Evolutionary conservation across 1,140 invertebrate genomes (phyloP).

Genomic region (Samia ricini): DNA sequence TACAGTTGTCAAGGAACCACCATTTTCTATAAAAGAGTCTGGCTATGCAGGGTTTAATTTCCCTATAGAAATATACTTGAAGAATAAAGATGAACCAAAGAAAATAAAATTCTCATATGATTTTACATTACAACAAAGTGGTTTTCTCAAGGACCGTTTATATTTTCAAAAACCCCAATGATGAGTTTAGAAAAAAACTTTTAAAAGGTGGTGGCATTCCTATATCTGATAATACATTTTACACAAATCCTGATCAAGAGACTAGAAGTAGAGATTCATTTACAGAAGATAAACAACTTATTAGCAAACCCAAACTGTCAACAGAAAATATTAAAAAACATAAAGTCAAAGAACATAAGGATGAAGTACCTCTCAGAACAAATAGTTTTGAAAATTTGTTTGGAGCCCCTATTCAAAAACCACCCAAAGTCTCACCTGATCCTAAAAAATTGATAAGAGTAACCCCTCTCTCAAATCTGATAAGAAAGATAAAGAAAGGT

Average conservation of each 20-base stretch:
- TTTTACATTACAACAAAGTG: slow-evolving; percentile 86
- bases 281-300: slow-evolving; percentile 77
- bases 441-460: slow-evolving; percentile 80
- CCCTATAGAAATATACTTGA: slow-evolving; percentile 94
- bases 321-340: slow-evolving; percentile 82
- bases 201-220: slow-evolving; percentile 89
- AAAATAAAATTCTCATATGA: slow-evolving; percentile 93
- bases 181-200: slow-evolving; percentile 93
- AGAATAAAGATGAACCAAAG: slow-evolving; percentile 94
- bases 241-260: slow-evolving; percentile 72
- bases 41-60: slow-evolving; percentile 96
- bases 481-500: slow-evolving; percentile 80
- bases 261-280: slow-evolving; percentile 75
- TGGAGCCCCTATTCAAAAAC: slow-evolving; percentile 87
- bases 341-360: slow-evolving; percentile 81
- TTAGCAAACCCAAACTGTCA: slow-evolving; percentile 84
- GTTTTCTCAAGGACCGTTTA: slow-evolving; percentile 87
- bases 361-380: slow-evolving; percentile 80
- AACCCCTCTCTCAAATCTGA: slow-evolving; percentile 74
- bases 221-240: slow-evolving; percentile 60
- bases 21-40: slow-evolving; percentile 93
- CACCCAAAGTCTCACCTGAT: slow-evolving; percentile 81
- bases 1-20: slow-evolving; percentile 92
- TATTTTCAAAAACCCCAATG: slow-evolving; percentile 88
- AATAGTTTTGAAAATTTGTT: slow-evolving; percentile 88